A percentile compares a stretch with the other conserved stretches of the same genome.
Evolutionary conservation across 2,888 invertebrate genomes (phyloP).

Genomic region (Liodrosophila aerea): DNA sequence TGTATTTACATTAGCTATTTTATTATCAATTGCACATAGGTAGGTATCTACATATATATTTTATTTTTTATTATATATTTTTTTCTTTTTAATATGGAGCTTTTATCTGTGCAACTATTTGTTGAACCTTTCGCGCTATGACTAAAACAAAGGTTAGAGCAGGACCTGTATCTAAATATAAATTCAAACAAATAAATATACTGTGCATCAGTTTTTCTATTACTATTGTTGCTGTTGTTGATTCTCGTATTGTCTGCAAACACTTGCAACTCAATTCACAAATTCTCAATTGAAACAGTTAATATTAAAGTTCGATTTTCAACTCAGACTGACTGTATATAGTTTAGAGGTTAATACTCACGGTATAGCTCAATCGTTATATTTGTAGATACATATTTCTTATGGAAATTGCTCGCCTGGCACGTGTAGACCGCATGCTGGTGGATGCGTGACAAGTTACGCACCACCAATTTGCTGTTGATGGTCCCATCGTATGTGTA

Average conservation of each 20-base stretch:
- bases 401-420: constrained; percentile 87
- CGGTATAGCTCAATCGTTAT: constrained; percentile 90
- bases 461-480: constrained; percentile 85
- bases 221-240: constrained; percentile 4
- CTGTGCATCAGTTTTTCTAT: constrained; percentile 44
- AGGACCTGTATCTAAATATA: constrained; percentile 29
- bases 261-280: constrained; percentile 46
- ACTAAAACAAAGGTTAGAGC: constrained; percentile 46
- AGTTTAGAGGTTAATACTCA: constrained; percentile 83
- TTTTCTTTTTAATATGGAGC: constrained; percentile 7
- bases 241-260: constrained; percentile 12
- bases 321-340: constrained; percentile 2
- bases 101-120: constrained; percentile 71
- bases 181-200: constrained; percentile 45
- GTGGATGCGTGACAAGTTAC: constrained; percentile 87
- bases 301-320: constrained; percentile 7
- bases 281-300: constrained; percentile 22
- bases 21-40: constrained; percentile 54
- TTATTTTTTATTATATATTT: constrained; percentile 14
- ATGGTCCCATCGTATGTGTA: constrained; percentile 83
- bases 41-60: constrained; percentile 2
- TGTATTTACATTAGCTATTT: constrained; percentile 71
- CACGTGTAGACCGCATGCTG: constrained; percentile 90
- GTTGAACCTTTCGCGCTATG: constrained; percentile 75
- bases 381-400: constrained; percentile 86